These are phyloP conservation scores for Microtus montanus DNA, from an alignment of 2,113 vertebrate genomes.

Conservation along the genomic window DNA sequence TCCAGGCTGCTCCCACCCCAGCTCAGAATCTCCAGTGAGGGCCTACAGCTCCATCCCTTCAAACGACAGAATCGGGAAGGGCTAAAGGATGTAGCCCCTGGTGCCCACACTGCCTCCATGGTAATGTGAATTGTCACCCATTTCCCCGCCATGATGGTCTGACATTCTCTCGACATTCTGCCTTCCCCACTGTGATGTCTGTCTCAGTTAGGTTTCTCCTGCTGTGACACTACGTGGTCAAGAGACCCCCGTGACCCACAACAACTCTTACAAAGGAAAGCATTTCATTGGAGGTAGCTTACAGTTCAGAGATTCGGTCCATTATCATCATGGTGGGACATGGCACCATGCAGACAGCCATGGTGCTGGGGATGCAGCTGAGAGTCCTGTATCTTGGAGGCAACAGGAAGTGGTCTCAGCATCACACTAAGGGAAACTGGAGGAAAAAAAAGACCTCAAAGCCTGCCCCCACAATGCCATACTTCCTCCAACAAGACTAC, in stretches of 20 bases:
- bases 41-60: not conserved
- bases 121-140: not conserved
- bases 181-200: not conserved
- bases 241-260: not conserved
- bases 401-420: not conserved
- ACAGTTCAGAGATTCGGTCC: not conserved
- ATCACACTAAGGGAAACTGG: not conserved
- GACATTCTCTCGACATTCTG: not conserved
- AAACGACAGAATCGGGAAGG: not conserved
- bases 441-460: not conserved
- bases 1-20: too few relatives aligned
- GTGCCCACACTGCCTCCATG: not conserved
- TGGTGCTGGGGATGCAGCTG: not conserved
- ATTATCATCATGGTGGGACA: not conserved
- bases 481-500: not conserved
- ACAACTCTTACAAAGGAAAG: not conserved
- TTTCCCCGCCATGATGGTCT: not conserved
- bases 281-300: not conserved
- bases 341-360: not conserved
- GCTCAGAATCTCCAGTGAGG: accelerated
- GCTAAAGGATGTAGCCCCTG: not conserved
- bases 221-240: not conserved
- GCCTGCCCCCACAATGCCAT: not conserved
- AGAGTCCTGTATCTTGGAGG: not conserved
- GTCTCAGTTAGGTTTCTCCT: not conserved